A percentile compares a stretch with the other conserved stretches of the same genome.
Evolutionary conservation across 1,140 invertebrate genomes (phyloP).

Genomic region (Magallana angulata): DNA sequence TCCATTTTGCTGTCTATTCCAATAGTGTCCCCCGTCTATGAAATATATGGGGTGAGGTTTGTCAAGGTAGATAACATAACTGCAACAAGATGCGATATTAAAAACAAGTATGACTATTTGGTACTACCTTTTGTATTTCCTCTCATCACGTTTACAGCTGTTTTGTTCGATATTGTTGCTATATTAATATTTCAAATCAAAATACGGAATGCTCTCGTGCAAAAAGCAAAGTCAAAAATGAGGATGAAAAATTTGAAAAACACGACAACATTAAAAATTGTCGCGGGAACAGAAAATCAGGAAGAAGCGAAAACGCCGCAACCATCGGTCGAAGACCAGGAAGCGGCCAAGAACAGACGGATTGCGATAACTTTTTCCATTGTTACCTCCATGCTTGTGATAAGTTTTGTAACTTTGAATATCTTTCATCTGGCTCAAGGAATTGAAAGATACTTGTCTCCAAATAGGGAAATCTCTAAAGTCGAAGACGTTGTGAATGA

Average conservation of each 20-base stretch:
- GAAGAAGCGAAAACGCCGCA: not conserved
- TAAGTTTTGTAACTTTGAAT: not conserved
- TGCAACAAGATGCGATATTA: not conserved
- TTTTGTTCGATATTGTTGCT: not conserved
- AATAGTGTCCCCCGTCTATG: not conserved
- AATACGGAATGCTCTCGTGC: not conserved
- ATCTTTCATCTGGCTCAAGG: not conserved
- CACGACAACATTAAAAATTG: too few relatives aligned
- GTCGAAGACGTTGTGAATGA: not conserved
- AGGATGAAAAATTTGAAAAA: not conserved
- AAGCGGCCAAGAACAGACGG: not conserved
- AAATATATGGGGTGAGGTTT: not conserved
- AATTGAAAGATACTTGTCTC: not conserved
- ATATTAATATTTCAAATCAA: not conserved
- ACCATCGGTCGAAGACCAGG: not conserved
- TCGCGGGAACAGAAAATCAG: not conserved
- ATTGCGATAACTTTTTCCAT: not conserved
- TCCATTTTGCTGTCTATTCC: not conserved
- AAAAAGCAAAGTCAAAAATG: not conserved
- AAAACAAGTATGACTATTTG: not conserved
- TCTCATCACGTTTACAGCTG: not conserved
- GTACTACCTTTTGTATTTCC: not conserved
- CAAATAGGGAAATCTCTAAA: not conserved
- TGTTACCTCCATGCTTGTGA: not conserved
- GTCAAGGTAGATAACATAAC: not conserved